Evolutionary conservation across 2,113 vertebrate species (phyloP), one percentile per base, ranked within the genome.

Genomic region (Ramphastos sulfuratus): DNA sequence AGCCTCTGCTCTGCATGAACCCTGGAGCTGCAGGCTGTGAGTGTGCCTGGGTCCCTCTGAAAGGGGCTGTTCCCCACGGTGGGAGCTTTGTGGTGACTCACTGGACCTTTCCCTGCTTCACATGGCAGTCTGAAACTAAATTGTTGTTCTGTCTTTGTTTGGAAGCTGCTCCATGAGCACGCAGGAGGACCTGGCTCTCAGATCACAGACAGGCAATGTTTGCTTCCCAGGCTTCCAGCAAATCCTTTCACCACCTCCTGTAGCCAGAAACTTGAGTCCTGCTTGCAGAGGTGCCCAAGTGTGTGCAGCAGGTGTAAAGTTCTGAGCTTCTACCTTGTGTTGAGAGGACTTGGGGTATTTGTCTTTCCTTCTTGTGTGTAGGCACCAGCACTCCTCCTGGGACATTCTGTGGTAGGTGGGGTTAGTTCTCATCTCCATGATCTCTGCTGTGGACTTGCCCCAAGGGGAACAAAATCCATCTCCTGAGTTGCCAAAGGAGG

Each of bases 381-480:
- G 83, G 60, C 76, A 90, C 33, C 44, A 77, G 30, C 35, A 28
- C 27, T 74, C 59, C 35, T 46, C 0, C 54, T 44, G 58, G 20
- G 31, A 31, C n/a, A n/a, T n/a, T n/a, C n/a, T n/a, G n/a, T n/a
- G n/a, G n/a, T n/a, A n/a, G n/a, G n/a, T n/a, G n/a, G n/a, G n/a
- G n/a, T n/a, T n/a, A n/a, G n/a, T n/a, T n/a, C 59, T 55, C 18
- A 39, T 59, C 25, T 48, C n/a, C 2, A 0, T 63, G 10, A 0
- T 17, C 3, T 12, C 42, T 64, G 0, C 12, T 25, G 17, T 37
- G 78, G 46, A 7, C 31, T 16, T 74, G 33, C 16, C 17, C 11
- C 25, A 18, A 4, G 23, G 13, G 5, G 42, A 71, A 27, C 17
- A 58, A 10, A 52, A 14, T 24, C 50, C 33, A 5, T 5, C 2